Base-by-base conservation (phyloP, 23 tunicate species). In the Trididemnum nubilum region DNA sequence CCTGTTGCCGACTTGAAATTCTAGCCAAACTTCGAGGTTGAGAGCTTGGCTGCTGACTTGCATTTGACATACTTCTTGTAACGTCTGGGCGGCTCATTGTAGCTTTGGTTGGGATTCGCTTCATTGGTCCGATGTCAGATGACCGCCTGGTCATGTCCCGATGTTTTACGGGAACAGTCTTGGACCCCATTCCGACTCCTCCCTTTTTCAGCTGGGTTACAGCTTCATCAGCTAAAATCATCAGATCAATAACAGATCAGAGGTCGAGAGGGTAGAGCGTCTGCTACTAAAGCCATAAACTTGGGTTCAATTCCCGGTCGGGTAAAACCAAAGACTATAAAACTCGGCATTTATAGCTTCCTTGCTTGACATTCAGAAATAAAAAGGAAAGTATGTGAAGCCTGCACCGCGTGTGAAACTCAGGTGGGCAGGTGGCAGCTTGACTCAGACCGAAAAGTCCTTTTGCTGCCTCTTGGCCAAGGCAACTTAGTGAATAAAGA, bases 91-190 rank as follows among this genome's bases (percentile, higher is more conserved):
- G 72, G 26, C 78, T 73, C 50, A 70, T 67, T 15, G 81, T 22
- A 2, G 80, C 88, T 23, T 73, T 77, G 33, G 74, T 65, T 1
- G 86, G 88, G 22, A 86, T 82, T 12, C 91, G 70, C 0, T 81
- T 36, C 81, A 82, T 76, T 0, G 91, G 88, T 32, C 74, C 75
- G 0, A 89, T 85, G 40, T 91, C 97, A 0, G 91, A 86, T 3
- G 85, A 82, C 32, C 89, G 75, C 19, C 97, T 38, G 24, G 90
- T 72, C 97, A 91, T 91, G 77, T 91, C 97, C 21, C 97, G 33
- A 51, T 91, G 97, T 38, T 91, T 91, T 5, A 91, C 91, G 19
- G 91, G 97, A 36, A 86, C 85, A n/a, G 77, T 86, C 60, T 91
- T 91, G 0, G 72, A 38, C 0, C 79, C 88, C 4, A 87, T 79